Base-by-base conservation (phyloP, 2,797 vertebrate genomes). In the Melanogrammus aeglefinus region DNA sequence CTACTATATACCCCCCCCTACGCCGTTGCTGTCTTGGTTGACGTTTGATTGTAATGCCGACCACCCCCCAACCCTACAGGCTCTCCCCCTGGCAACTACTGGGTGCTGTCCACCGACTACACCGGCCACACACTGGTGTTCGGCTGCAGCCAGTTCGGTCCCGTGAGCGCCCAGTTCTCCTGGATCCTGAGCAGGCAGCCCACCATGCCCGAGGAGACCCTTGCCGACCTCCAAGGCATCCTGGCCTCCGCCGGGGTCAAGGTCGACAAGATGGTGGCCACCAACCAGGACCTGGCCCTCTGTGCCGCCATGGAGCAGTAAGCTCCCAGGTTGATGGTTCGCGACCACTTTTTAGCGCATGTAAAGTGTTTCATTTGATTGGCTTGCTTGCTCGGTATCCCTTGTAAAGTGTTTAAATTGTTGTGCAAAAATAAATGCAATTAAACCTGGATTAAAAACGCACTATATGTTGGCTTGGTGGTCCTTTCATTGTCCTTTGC, bases 41-140 rank as follows among this genome's bases (percentile, higher is more conserved):
- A 16, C 41, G 47, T 21, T 51, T 51, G 47, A 6, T 51, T 51
- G 18, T 44, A 44, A 44, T 63, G 21, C n/a, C 57, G 6, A 0
- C 7, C 57, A 16, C 33, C 14, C 29, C 8, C 33, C 12, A n/a
- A n/a, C 86, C n/a, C 75, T 41, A 21, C 88, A 96, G 96, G 89
- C 82, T 85, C 93, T 81, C 94, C 94, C 0, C 88, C 92, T 0
- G 78, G 90, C 1, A 94, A 95, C 0, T 96, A 97, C 91, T 96
- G 95, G 95, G 92, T 97, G 29, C 81, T 97, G 88, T 93, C 94
- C 84, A 96, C 96, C 0, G 95, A 97, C 92, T 96, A 96, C 0
- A 91, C 94, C 51, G 93, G 84, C 88, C 95, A 96, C 44, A 82
- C 95, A 0, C 91, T 98, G 44, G 94, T 97, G 73, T 97, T 96